Evolutionary conservation across 1,140 invertebrate species (phyloP), one percentile per base, ranked within the genome.

Genomic region (Pogonomyrmex barbatus): DNA sequence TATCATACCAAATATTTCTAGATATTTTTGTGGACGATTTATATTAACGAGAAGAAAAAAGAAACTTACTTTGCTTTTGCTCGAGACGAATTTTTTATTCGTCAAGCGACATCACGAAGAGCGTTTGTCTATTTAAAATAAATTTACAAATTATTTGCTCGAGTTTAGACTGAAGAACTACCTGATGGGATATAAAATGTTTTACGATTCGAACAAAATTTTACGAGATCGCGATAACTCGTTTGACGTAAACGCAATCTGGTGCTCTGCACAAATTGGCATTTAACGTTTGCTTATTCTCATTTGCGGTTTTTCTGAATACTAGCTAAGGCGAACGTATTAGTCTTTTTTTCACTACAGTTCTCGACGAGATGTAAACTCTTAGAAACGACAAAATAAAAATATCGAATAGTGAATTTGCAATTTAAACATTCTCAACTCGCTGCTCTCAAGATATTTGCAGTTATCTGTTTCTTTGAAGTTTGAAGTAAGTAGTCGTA

Each of bases 181-280:
- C 33, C 24, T 0, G 24, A 36, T 60, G 45, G 42, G 30, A 3
- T 45, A 50, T 45, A n/a, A 56, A 58, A 12, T 5, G 5, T 82
- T 58, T 82, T 60, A 39, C 10, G 42, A 47, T 4, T 24, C 42
- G 14, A 36, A 24, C 17, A 36, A 73, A 36, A 73, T 73, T 82
- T 82, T 82, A 71, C 67, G 17, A 36, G 52, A 71, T 73, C 30
- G 54, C 54, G 50, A 82, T 73, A 82, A 73, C 24, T 45, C 47
- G 30, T 24, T 12, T 14, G 39, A 17, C 33, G 30, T 52, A 39
- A 79, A n/a, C 12, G 30, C 33, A 17, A 39, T 54, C 2, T 42
- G 54, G 17, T 54, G 76, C 33, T 78, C 42, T 14, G 17, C 42
- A 24, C 58, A 33, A 81, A 81, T 68, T 81, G 62, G n/a, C 50